Evolutionary conservation across 2,113 vertebrate species (phyloP), one percentile per base, ranked within the genome.

Genomic region (Ictidomys tridecemlineatus): DNA sequence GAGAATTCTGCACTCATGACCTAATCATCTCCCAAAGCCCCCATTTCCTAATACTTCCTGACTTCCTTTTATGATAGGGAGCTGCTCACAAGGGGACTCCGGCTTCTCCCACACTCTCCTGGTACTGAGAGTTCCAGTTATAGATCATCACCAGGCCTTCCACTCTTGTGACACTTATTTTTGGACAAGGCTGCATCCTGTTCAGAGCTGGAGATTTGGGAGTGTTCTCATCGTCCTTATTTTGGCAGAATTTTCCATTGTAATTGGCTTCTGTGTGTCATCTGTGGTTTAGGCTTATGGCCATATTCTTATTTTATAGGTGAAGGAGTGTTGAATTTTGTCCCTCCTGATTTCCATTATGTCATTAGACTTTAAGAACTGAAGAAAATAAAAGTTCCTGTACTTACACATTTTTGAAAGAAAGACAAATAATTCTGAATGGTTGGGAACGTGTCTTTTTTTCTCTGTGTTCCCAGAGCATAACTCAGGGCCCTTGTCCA

Each of bases 261-360:
- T 89, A 53, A 86, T n/a, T 93, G 90, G 39, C 74, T 80, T 91
- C 77, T 83, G 73, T 48, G 30, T 82, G 26, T 82, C 56, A 53
- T 67, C 79, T 82, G 89, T 76, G 85, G 53, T 67, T 95, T 90
- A 76, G 65, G n/a, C 56, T 70, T 69, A 34, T 79, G 70, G 67
- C 56, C 85, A 91, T 76, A 65, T 56, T 85, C 65, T 94, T 61
- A n/a, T 65, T 91, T 93, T 84, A 84, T 42, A 87, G 70, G 53
- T 45, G 0, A 61, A 28, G n/a, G 39, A 76, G 8, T 14, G 4
- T 53, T 78, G 34, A 11, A 0, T 8, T 78, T 92, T 84, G 10
- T 89, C 4, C 20, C n/a, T 86, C 32, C 85, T 89, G 45, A 63
- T 93, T 96, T 93, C 73, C 48, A 76, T 95, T 93, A 56, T 94